Evolutionary conservation across 2,888 invertebrate genomes (phyloP).

Genomic region (Orthosia cruda): DNA sequence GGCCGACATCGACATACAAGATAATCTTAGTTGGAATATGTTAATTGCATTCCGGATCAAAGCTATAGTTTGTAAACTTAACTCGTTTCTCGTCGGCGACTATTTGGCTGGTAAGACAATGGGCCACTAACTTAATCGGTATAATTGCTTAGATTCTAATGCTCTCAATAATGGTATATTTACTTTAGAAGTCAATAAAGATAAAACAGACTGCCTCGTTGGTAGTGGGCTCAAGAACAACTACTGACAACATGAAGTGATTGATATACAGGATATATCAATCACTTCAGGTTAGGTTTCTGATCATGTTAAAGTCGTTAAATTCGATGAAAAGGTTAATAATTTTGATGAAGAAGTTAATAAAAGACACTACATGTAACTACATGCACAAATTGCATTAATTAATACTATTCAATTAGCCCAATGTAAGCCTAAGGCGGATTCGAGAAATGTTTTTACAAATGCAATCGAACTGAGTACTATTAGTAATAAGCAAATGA

Average conservation of each 20-base stretch:
- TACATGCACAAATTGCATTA: slow-evolving; percentile 22
- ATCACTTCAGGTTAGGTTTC: too few relatives aligned
- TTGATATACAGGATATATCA: too few relatives aligned
- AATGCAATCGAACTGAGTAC: slow-evolving; percentile 7
- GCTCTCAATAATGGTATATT: slow-evolving; percentile 4
- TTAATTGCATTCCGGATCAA: slow-evolving; percentile 68
- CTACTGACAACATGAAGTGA: too few relatives aligned
- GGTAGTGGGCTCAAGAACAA: too few relatives aligned
- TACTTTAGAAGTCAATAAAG: slow-evolving; percentile 14
- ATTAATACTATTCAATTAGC: slow-evolving; percentile 42
- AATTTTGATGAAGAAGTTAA: neutral
- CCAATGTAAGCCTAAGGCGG: slow-evolving; percentile 25
- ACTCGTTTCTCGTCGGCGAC: slow-evolving; percentile 51
- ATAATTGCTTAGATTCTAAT: slow-evolving; percentile 37
- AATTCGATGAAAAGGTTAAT: neutral
- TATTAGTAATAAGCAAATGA: slow-evolving; percentile 24
- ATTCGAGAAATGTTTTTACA: slow-evolving; percentile 22
- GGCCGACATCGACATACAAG: slow-evolving; percentile 51
- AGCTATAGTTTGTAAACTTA: slow-evolving; percentile 51
- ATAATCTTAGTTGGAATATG: slow-evolving; percentile 68
- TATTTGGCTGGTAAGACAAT: slow-evolving; percentile 59
- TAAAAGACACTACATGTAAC: neutral
- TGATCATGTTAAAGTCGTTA: slow-evolving; percentile 1
- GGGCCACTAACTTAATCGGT: slow-evolving; percentile 39
- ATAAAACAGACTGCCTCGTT: neutral